Evolutionary conservation across 2,113 vertebrate species (phyloP).

Genomic region (Sphyrna mokarran): DNA sequence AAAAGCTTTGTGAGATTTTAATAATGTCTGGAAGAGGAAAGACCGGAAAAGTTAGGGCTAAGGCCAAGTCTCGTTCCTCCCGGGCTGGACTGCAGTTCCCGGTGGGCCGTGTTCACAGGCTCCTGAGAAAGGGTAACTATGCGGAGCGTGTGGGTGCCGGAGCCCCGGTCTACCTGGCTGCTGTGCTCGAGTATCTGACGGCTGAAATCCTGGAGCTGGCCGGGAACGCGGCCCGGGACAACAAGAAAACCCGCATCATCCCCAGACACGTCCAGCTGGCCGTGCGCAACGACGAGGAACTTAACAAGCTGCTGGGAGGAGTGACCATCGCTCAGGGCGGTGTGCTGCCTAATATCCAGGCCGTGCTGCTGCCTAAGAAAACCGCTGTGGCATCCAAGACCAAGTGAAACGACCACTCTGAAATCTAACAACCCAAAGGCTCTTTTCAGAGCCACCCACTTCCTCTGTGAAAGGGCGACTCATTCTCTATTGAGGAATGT

Average conservation of each 20-base stretch:
- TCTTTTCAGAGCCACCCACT: no score
- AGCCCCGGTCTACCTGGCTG: not conserved
- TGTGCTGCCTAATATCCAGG: constrained; percentile 27
- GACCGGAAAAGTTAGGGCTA: not conserved
- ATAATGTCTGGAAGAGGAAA: no score
- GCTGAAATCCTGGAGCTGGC: constrained; percentile 13
- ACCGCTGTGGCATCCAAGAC: no score
- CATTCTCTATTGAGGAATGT: no score
- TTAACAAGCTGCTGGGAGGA: constrained; percentile 22
- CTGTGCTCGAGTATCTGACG: not conserved
- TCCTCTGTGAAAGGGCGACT: no score
- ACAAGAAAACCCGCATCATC: constrained; percentile 23
- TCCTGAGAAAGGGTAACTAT: constrained; percentile 43
- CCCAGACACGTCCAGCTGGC: constrained; percentile 23
- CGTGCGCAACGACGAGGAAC: constrained; percentile 18
- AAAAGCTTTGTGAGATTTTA: no score
- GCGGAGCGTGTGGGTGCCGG: not conserved
- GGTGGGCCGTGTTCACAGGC: constrained; percentile 78
- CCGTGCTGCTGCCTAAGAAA: constrained; percentile 12
- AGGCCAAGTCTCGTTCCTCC: constrained; percentile 60
- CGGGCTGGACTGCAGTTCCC: constrained; percentile 85
- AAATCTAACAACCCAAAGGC: no score
- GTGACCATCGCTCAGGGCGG: constrained; percentile 28
- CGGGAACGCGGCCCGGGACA: constrained; percentile 22
- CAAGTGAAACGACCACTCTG: no score